Conservation (phyloP, 2,113 vertebrate species). For the Podiceps cristatus region DNA sequence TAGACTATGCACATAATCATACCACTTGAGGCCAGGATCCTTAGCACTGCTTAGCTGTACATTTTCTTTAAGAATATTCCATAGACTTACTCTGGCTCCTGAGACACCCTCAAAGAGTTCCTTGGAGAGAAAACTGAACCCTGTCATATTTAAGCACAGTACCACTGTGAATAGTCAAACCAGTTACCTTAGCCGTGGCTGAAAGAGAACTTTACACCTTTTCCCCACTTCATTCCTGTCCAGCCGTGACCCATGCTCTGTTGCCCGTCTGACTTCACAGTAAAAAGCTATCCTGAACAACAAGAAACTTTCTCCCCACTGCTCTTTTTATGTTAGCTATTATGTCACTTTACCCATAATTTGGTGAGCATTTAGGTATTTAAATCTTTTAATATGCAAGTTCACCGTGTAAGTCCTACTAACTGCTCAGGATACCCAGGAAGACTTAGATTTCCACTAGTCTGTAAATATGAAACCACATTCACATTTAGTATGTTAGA, state of each 20-base stretch:
- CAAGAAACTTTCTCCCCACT: neutral
- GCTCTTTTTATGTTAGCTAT: neutral
- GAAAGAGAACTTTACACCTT: neutral
- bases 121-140: neutral
- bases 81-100: neutral
- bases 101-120: neutral
- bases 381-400: neutral
- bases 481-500: neutral
- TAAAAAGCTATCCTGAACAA: neutral
- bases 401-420: neutral
- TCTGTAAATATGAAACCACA: neutral
- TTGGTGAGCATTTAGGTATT: neutral
- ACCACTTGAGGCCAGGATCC: neutral
- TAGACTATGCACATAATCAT: neutral
- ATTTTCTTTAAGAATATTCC: neutral
- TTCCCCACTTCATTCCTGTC: neutral
- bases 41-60: neutral
- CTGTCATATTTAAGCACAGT: neutral
- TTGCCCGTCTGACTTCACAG: neutral
- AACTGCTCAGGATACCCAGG: neutral
- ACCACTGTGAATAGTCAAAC: neutral
- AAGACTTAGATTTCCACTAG: neutral
- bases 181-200: neutral
- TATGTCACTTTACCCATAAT: neutral
- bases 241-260: rapidly evolving